Evolutionary conservation across 2,888 invertebrate genomes (phyloP), one percentile per base, ranked within the genome.

Genomic region (Folsomia candida): DNA sequence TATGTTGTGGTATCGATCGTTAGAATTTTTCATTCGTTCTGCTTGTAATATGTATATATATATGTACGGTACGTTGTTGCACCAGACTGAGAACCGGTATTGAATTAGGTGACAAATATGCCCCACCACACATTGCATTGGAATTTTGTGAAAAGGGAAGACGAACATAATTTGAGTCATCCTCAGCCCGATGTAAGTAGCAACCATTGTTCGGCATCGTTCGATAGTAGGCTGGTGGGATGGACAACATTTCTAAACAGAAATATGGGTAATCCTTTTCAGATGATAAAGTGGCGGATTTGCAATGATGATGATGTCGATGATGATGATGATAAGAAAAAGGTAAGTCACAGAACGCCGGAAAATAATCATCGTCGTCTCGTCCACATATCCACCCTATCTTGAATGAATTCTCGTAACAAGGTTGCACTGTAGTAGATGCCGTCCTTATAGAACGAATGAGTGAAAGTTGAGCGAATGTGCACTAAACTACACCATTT

Each of bases 241-340:
- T 64, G 70, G 72, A 70, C 72, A 74, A 58, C 57, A 28, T 51
- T 68, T 72, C 73, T 73, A 74, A 74, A 74, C 66, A 69, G 47
- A 51, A 67, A 22, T 73, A 70, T 75, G 37, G 74, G 71, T 77
- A 75, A 73, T 77, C 75, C 71, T 77, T 77, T 70, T 66, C 73
- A 73, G 73, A 74, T 62, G 28, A 28, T 24, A 25, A 62, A 62
- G 28, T 62, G 62, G 62, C 62, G 62, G 62, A 62, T 28, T 37
- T 37, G 14, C 37, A 37, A 37, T 4, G 6, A 37, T 37, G n/a
- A n/a, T 37, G 14, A 37, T 37, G 37, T 9, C 37, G 37, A 4
- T 37, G 37, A 37, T 37, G 37, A 37, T 37, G n/a, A n/a, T n/a
- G n/a, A n/a, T 37, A 14, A 37, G 4, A 9, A 37, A 37, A 37